Base-by-base conservation (phyloP, 1,140 invertebrate species). In the Caenorhabditis brenneri region DNA sequence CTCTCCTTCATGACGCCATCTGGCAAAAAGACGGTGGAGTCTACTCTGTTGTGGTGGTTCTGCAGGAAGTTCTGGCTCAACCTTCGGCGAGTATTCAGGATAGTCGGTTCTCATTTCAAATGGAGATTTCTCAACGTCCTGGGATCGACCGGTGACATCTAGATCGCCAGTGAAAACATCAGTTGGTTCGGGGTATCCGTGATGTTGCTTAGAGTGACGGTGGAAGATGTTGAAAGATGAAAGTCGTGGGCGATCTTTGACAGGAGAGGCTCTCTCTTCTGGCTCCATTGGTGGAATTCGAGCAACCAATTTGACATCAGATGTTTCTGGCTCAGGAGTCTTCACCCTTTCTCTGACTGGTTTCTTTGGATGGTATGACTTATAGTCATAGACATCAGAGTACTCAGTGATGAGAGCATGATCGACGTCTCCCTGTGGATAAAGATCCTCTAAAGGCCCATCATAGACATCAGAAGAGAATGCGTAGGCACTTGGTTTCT, bases 1-100 rank as follows among this genome's bases (percentile, higher is more conserved):
- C 24, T 85, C 85, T 19, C 87, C 82, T 60, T 86, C 88, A 74
- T 89, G 87, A 19, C 82, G 33, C 79, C 87, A 55, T 36, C 58
- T 58, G 42, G 79, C 81, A 42, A 86, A 53, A 10, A 74, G 46
- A n/a, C 74, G 69, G 42, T 58, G 24, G 12, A 58, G 55, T 58
- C 55, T n/a, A 15, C 22, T 42, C 36, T 60, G 49, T 15, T 36
- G 31, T 46, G 51, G 31, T 16, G 53, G 53, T 16, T 58, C 80
- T 24, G 19, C n/a, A 15, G 36, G 74, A 27, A 27, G 39, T 19
- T 42, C 79, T 12, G 46, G 36, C 19, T 16, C 29, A 24, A 2
- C 42, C 36, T 74, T 74, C 1, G 65, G 65, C 12, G 27, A 31
- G 58, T 65, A 74, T 24, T 74, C 65, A 24, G 65, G 65, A 74